Percentiles rank a stretch among this genome's conserved stretches.
These are phyloP conservation scores for Coptotermes formosanus DNA, from an alignment of 1,140 invertebrate genomes.

Conservation along the genomic window DNA sequence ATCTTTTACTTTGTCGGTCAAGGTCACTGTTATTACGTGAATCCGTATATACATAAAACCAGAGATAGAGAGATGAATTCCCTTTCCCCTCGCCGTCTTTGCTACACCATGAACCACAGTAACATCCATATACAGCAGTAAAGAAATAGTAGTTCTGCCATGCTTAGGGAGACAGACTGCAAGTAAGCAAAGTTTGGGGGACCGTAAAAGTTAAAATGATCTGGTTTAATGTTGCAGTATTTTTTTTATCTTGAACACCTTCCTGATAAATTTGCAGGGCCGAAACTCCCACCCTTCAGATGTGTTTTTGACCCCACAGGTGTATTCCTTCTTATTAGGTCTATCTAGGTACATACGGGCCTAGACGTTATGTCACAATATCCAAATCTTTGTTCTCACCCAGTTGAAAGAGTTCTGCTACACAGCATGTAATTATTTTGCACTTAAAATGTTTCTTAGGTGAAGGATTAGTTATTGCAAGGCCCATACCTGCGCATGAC, in stretches of 20 bases:
- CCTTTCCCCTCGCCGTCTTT: not conserved
- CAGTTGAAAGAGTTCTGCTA: no score
- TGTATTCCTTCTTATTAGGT: no score
- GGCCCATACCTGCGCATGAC: no score
- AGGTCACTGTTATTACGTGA: not conserved
- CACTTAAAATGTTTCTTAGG: no score
- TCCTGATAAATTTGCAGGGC: not conserved
- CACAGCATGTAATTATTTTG: no score
- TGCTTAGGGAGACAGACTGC: not conserved
- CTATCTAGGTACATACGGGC: no score
- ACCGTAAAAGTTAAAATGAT: conserved; percentile 1
- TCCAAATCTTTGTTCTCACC: no score
- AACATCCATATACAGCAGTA: not conserved
- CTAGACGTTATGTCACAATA: no score
- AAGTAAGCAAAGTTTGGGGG: not conserved
- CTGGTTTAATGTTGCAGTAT: not conserved
- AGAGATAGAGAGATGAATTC: not conserved
- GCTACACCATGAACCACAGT: not conserved
- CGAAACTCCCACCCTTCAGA: not conserved
- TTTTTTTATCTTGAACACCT: not conserved
- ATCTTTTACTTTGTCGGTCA: conserved; percentile 9
- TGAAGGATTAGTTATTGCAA: no score
- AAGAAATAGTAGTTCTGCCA: not conserved
- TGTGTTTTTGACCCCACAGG: not conserved
- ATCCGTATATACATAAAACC: not conserved